Evolutionary conservation across 2,797 vertebrate species (phyloP), one percentile per base, ranked within the genome.

Genomic region (Acanthurus lineatus): DNA sequence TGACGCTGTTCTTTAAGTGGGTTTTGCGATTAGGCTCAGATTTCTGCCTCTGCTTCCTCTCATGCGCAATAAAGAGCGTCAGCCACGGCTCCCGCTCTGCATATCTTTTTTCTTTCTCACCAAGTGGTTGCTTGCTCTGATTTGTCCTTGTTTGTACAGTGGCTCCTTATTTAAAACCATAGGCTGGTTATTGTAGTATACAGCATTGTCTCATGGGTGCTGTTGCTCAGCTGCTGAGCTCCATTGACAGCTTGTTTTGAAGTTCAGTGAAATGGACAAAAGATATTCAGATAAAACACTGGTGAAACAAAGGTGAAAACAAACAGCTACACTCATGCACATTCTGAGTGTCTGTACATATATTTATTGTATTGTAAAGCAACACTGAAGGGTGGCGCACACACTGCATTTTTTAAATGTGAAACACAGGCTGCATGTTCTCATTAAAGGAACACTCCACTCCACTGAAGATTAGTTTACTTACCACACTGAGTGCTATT

Each of bases 1-100:
- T 87, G 88, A 91, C 69, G 16, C 60, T 69, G 78, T 86, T 90
- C 73, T 88, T 84, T 87, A 77, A 90, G 75, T 84, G 86, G 61
- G 60, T 85, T 88, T 86, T 82, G 65, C 58, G 49, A 86, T 89
- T 83, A 74, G 65, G 44, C 77, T 89, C 51, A 73, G 60, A 85
- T 76, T 79, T 73, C 60, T 81, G 79, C 77, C 82, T 91, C 84
- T 83, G 76, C 61, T 91, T 84, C 65, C 57, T 35, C 61, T 88
- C 79, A 80, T 77, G 70, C 54, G 12, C 62, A 69, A 83, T 78
- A 67, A 76, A 79, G 44, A 77, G 44, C 52, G 49, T 74, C 58
- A 73, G 51, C 60, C 47, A 25, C 6, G 25, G 73, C 71, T 69
- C 57, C 59, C 47, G 54, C 61, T 72, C 28, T 22, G 35, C 73